Evolutionary conservation across 37 sponge, comb jelly and placozoan species (phyloP).

Genomic region (Hexactinellida sp.): DNA sequence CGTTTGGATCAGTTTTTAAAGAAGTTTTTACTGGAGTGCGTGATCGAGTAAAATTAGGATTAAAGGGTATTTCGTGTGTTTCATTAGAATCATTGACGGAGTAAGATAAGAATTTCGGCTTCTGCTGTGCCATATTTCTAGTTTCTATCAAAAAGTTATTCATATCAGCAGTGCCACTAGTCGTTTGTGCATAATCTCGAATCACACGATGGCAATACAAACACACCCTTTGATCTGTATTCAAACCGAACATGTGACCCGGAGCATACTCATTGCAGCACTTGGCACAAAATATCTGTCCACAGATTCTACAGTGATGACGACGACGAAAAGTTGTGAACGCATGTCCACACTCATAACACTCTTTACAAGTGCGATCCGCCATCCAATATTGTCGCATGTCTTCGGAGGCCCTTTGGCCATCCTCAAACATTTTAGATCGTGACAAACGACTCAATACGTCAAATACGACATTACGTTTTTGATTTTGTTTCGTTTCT

Average conservation of each 20-base stretch:
- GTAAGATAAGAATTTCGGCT: background rate
- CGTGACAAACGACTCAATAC: background rate
- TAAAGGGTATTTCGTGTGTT: background rate
- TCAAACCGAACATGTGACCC: slow-evolving; percentile 17
- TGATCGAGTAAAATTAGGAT: background rate
- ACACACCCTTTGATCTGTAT: background rate
- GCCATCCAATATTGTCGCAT: slow-evolving; percentile 89
- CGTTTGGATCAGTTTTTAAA: background rate
- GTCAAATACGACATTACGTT: slow-evolving; percentile 4
- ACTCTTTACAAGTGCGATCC: slow-evolving; percentile 71
- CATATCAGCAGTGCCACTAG: background rate
- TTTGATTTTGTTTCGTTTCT: background rate
- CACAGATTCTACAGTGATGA: slow-evolving; percentile 91
- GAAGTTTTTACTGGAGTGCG: background rate
- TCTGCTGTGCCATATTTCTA: background rate
- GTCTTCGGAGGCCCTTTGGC: slow-evolving; percentile 11
- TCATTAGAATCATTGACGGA: background rate
- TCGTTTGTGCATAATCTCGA: background rate
- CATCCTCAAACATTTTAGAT: background rate
- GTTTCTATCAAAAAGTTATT: background rate
- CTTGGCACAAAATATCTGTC: slow-evolving; percentile 74
- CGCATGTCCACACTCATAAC: slow-evolving; percentile 54
- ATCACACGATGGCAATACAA: slow-evolving; percentile 1
- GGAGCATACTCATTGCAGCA: slow-evolving; percentile 68
- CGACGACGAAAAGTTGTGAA: slow-evolving; percentile 57